Base-by-base conservation (phyloP, 2,797 vertebrate genomes). In the Menidia menidia region DNA sequence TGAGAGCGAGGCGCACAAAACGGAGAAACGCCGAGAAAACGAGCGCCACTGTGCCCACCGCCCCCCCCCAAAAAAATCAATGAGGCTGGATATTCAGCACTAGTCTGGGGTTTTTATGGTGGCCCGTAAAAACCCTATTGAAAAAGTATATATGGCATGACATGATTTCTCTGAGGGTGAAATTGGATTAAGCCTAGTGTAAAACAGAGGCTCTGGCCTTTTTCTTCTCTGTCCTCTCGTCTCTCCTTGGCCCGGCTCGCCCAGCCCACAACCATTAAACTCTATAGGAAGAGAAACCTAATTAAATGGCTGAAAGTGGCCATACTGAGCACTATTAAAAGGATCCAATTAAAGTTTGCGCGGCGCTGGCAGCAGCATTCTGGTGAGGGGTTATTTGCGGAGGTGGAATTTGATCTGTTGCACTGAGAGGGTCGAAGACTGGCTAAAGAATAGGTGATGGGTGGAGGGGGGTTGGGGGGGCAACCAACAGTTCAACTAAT, bases 171-270 rank as follows among this genome's bases (percentile, higher is more conserved):
- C 84, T 90, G 66, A 79, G 83, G 83, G 86, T 85, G 88, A 88
- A 92, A 94, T 92, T 92, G 89, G 92, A 93, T 93, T 92, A 91
- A 80, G 81, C 80, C 78, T 73, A 47, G 75, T 90, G 85, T 89
- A 90, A 91, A 92, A 90, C 58, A 64, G 64, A 77, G 77, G 75
- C 66, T 84, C 76, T 82, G 74, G 58, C 65, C 82, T 65, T 74
- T 86, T 64, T 50, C 39, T 16, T 57, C 58, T 31, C 19, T 48
- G 60, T 53, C 63, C 41, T 50, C 50, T 19, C 57, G 56, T 53
- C 16, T 35, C 61, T 41, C 51, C 43, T 2, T 54, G 18, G 16
- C 82, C 62, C 48, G 10, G 54, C 70, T 73, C 73, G 31, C 55
- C 67, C 70, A 48, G 18, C 76, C 60, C 32, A 31, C 79, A 51